A percentile compares a stretch with the other conserved stretches of the same genome.
phyloP scores from a whole-genome alignment of 2,797 vertebrate genomes.

The Pseudotriccus pelzelni region DNA sequence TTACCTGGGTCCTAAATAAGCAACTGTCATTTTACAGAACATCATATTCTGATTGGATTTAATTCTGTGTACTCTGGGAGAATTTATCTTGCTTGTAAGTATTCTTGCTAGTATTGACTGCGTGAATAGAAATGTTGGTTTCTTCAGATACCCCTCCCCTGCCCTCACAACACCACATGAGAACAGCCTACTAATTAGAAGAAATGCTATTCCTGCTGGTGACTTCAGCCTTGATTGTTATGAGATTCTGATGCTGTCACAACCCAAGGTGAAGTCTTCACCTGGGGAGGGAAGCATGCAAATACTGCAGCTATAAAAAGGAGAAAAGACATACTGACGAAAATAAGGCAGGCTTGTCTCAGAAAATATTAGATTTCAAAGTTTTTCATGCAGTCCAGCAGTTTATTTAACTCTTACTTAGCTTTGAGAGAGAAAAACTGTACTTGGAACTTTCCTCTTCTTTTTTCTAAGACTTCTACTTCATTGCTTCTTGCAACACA shows the following conservation, averaged over 20 bases:
- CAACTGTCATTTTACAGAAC: not conserved
- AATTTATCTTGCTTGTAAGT: not conserved
- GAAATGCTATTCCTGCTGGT: not conserved
- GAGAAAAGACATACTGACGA: not conserved
- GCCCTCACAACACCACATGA: not conserved
- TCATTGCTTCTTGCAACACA: not conserved
- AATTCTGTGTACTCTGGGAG: not conserved
- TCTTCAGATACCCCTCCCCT: not conserved
- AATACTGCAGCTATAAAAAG: not conserved
- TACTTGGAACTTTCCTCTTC: not conserved
- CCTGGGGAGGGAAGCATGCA: not conserved
- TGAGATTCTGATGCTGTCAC: not conserved
- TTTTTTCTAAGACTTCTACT: not conserved
- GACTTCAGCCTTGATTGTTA: slow-evolving; percentile 11
- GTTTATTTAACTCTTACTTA: not conserved
- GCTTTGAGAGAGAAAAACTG: not conserved
- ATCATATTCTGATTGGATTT: not conserved
- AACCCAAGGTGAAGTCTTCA: slow-evolving; percentile 7
- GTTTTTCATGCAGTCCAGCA: not conserved
- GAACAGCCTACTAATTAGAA: slow-evolving; percentile 24
- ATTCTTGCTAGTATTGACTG: not conserved
- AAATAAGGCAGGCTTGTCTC: not conserved
- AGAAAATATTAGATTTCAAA: not conserved
- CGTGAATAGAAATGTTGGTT: not conserved
- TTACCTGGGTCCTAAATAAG: not conserved